Base-by-base conservation (phyloP, 2,888 invertebrate genomes). In the Girardia tigrina region DNA sequence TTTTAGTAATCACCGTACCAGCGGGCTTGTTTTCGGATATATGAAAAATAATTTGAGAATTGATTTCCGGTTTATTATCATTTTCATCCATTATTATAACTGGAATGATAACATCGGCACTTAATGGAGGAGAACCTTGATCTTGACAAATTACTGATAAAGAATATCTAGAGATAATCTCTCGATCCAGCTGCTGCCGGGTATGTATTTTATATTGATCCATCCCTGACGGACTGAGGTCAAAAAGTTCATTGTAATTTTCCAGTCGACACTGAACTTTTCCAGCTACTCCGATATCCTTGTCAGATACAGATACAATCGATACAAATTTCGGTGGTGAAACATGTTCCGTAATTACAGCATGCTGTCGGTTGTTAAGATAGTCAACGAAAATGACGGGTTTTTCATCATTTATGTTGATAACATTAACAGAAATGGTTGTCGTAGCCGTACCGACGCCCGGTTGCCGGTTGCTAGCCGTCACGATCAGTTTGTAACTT, bases 341-440 rank as follows among this genome's bases (percentile, higher is more conserved):
- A 26, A n/a, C 56, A 56, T 75, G 26, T 75, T 75, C 75, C n/a
- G 69, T 6, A 72, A 75, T 70, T 74, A 20, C 23, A n/a, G 75
- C 75, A 29, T 75, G 70, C n/a, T 75, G 70, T n/a, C 27, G 29
- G 23, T 56, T 71, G n/a, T 75, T 75, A 16, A 75, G 26, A 73
- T 75, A 75, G 23, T 75, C 75, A 12, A 75, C 28, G 8, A 71
- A 71, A 28, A 75, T 71, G 4, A 29, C 26, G 1, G 75, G 75
- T 20, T 23, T 74, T 75, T 75, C 75, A 73, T 75, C 75, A 42
- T 75, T 75, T 16, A 36, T 73, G 29, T 75, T 72, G 27, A 75
- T 29, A 26, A 75, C 75, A 72, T 36, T 71, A 29, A 75, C 42
- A 1, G 56, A 26, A 1, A 74, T 26, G 6, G 42, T 74, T 8